Evolutionary conservation across 2,888 invertebrate species (phyloP).

Genomic region (Stenurella melanura): DNA sequence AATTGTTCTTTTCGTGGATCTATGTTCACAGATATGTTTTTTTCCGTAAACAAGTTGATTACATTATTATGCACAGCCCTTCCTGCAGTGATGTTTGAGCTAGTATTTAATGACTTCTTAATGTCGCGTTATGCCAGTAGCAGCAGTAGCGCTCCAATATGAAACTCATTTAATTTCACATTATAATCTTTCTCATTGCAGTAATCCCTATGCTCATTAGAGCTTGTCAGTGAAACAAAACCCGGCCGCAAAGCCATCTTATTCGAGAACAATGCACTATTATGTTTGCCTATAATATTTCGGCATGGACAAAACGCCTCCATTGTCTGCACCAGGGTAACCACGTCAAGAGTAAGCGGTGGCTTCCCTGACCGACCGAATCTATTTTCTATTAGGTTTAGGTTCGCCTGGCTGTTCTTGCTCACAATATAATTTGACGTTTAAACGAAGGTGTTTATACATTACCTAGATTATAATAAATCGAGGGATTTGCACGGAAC

Average conservation of each 20-base stretch:
- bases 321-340: background rate
- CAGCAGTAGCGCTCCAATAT: too few relatives aligned
- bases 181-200: background rate
- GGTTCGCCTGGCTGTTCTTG: conserved; percentile 1
- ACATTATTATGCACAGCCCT: too few relatives aligned
- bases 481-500: background rate
- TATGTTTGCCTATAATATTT: conserved; percentile 5
- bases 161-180: conserved; percentile 1
- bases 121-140: too few relatives aligned
- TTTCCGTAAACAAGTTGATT: too few relatives aligned
- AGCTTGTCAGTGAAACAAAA: conserved; percentile 26
- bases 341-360: background rate
- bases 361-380: background rate
- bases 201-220: conserved; percentile 24
- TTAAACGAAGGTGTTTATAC: conserved; percentile 28
- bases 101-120: too few relatives aligned
- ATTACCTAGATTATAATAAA: conserved; percentile 27
- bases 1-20: too few relatives aligned
- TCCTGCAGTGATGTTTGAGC: too few relatives aligned
- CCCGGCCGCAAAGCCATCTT: conserved; percentile 16
- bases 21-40: too few relatives aligned
- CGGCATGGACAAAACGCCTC: conserved; percentile 3
- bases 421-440: conserved; percentile 17
- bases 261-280: conserved; percentile 28
- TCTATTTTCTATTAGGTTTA: conserved; percentile 2